Evolutionary conservation across 2,888 invertebrate genomes (phyloP), one percentile per base, ranked within the genome.

Genomic region (Lutraria lutraria): DNA sequence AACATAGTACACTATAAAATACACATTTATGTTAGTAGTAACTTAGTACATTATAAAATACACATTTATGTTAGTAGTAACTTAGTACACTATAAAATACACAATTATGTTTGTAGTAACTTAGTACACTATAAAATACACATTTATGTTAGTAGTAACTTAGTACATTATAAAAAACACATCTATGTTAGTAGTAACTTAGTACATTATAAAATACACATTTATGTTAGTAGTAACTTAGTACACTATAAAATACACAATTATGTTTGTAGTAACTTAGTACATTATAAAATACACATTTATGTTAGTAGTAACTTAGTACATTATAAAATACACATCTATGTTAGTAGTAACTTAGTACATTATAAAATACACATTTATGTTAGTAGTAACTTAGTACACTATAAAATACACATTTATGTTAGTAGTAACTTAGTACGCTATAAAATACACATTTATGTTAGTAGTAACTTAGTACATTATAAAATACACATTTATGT

Each of bases 111-210:
- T 85, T 76, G 90, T 87, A 56, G 21, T 19, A 8, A 25, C 21
- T 53, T 52, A 72, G 29, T 16, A 1, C 1, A 72, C 3, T 54
- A 43, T 43, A 8, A 2, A 4, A 4, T 43, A 4, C 8, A 8
- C n/a, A n/a, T n/a, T 43, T 43, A 4, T 43, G 93, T 93, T 85
- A 81, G 90, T 87, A 56, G 21, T 19, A 8, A 25, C 21, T 53
- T 52, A 72, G 29, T 16, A 1, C 1, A 72, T 16, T 54, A 43
- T 43, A 8, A 2, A 4, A 4, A 4, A 4, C 8, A 8, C n/a
- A n/a, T n/a, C 8, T 43, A 4, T 43, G 93, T 93, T 85, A 81
- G 90, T 87, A 56, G 21, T 19, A 8, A 25, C 21, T 53, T 52
- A 72, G 29, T 16, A 1, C 1, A 72, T 16, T 54, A 43, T 43